Evolutionary conservation across 2,888 invertebrate species (phyloP).

Genomic region (Himalopsyche japonica): DNA sequence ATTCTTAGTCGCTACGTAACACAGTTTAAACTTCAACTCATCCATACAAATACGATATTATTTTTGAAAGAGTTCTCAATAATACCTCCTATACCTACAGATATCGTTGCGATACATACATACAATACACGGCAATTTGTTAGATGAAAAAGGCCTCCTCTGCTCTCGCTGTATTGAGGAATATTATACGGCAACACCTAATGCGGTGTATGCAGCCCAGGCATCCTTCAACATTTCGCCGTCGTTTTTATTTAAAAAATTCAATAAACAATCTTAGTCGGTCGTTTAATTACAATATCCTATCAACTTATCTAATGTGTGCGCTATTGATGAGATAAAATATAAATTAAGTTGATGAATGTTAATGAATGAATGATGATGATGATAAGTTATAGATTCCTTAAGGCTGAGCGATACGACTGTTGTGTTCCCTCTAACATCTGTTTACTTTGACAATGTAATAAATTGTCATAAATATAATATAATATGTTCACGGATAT

Average conservation of each 20-base stretch:
- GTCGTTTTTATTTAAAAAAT: neutral
- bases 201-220: neutral
- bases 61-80: neutral
- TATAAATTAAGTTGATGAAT: no score
- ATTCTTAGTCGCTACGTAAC: neutral
- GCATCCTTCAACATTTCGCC: neutral
- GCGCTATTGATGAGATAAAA: no score
- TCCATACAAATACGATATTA: neutral
- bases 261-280: no score
- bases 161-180: neutral
- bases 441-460: no score
- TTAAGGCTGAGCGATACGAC: no score
- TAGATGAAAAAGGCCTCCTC: neutral
- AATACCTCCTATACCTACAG: neutral
- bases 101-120: neutral
- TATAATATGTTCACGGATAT: no score
- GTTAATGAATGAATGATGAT: no score
- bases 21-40: neutral
- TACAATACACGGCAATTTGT: neutral
- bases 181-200: neutral
- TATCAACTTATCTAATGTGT: no score
- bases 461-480: no score
- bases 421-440: no score
- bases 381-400: no score
- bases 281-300: no score